These are phyloP conservation scores for Campoplex capitator DNA, from an alignment of 2,888 invertebrate species.

Conservation along the genomic window DNA sequence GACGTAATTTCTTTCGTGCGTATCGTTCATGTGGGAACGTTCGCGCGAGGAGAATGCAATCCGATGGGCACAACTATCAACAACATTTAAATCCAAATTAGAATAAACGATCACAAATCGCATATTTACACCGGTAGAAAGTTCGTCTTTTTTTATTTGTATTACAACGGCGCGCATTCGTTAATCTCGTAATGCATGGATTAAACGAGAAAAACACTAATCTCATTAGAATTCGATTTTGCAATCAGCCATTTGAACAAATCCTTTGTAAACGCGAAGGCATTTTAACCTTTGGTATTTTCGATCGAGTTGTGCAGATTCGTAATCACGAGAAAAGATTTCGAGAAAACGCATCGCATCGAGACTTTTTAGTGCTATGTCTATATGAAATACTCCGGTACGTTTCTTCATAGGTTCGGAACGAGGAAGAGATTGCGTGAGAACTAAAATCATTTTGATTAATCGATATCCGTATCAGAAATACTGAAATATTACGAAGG, in stretches of 20 bases:
- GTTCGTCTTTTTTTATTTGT: not conserved
- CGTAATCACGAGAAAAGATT: conserved; percentile 15
- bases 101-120: not conserved
- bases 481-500: not conserved
- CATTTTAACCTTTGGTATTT: conserved; percentile 45
- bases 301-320: not conserved
- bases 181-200: not conserved
- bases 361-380: not conserved
- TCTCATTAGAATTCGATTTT: not conserved
- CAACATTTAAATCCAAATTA: not conserved
- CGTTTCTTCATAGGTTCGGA: not conserved
- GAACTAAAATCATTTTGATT: not conserved
- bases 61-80: not conserved
- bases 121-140: not conserved
- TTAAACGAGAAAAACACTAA: not conserved
- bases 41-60: not conserved
- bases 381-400: not conserved
- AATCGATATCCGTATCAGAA: not conserved
- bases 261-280: conserved; percentile 5
- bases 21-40: not conserved
- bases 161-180: not conserved
- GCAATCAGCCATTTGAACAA: not conserved
- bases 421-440: not conserved
- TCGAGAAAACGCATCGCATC: not conserved
- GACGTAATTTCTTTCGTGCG: not conserved